Evolutionary conservation across 2,888 invertebrate genomes (phyloP).

Genomic region (Cerceris rybyensis): DNA sequence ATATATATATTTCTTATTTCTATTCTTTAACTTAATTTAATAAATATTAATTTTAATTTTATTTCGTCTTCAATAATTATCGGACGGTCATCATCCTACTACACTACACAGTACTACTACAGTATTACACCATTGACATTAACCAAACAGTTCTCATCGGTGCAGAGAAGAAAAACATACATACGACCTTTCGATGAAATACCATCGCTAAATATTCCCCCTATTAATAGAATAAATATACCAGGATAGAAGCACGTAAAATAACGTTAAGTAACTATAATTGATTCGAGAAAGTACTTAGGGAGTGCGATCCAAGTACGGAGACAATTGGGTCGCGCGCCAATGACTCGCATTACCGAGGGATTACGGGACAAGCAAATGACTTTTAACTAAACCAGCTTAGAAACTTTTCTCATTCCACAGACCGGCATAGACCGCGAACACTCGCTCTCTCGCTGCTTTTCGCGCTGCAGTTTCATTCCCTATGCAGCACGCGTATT

Average conservation of each 20-base stretch:
- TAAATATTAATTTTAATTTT: no score
- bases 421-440: conserved; percentile 35
- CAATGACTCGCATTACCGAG: conserved; percentile 54
- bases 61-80: no score
- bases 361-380: conserved; percentile 59
- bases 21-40: no score
- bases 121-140: no score
- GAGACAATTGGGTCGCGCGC: conserved; percentile 53
- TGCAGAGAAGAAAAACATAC: no score
- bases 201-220: background rate
- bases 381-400: conserved; percentile 62
- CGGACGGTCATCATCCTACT: no score
- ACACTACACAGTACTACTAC: no score
- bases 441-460: conserved; percentile 17
- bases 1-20: no score
- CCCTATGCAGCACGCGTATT: conserved; percentile 62
- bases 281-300: conserved; percentile 44
- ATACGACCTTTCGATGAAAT: no score
- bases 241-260: background rate
- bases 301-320: conserved; percentile 16
- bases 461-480: conserved; percentile 55
- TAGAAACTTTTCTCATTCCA: conserved; percentile 66
- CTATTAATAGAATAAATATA: background rate
- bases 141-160: no score
- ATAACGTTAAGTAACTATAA: conserved; percentile 39